phyloP scores from a whole-genome alignment of 2,113 vertebrate species.

The Passer montanus region DNA sequence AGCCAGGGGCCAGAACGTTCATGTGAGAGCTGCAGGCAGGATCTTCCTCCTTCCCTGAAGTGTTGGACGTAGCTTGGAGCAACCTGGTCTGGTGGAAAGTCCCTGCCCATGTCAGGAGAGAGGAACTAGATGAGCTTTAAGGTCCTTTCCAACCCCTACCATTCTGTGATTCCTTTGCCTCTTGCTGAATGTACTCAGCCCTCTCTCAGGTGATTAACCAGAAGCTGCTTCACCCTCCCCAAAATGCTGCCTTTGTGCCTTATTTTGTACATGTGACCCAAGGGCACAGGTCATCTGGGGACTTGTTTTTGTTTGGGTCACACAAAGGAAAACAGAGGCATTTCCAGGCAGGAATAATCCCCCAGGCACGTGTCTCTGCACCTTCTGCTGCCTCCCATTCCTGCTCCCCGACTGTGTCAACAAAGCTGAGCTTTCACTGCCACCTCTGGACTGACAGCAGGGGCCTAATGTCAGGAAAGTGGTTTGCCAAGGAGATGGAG shows the following conservation, averaged over 20 bases:
- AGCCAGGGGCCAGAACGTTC: background rate
- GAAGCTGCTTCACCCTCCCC: background rate
- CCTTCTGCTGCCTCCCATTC: background rate
- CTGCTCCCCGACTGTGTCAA: background rate
- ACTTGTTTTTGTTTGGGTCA: background rate
- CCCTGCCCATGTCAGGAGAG: background rate
- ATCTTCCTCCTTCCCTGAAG: background rate
- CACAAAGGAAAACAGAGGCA: background rate
- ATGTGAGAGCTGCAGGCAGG: background rate
- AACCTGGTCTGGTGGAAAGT: background rate
- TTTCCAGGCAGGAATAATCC: background rate
- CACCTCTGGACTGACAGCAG: background rate
- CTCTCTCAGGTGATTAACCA: background rate
- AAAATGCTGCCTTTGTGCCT: background rate
- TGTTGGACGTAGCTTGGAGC: background rate
- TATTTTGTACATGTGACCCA: background rate
- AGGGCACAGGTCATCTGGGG: background rate
- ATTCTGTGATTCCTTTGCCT: background rate
- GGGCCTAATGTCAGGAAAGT: rapidly evolving
- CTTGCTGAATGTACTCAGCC: background rate
- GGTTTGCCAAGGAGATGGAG: background rate
- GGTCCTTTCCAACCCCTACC: background rate
- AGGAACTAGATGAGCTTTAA: background rate
- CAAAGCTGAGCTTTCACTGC: background rate
- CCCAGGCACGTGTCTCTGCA: background rate